A percentile compares a stretch with the other conserved stretches of the same genome.
These are phyloP conservation scores for Enteromius unitaeniatus DNA, from an alignment of 2,797 vertebrate species.

Conservation along the genomic window DNA sequence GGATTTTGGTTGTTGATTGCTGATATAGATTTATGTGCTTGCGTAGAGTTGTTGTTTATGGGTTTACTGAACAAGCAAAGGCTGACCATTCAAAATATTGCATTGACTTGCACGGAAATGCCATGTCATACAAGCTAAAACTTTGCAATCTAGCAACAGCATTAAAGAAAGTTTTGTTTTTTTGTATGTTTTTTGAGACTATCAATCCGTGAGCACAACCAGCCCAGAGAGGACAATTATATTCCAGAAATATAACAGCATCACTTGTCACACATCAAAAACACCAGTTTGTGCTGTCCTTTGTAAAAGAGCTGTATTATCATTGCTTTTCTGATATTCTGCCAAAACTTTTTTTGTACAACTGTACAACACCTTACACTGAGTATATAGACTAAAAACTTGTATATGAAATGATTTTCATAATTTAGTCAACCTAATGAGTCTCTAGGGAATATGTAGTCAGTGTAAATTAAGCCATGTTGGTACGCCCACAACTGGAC, in stretches of 20 bases:
- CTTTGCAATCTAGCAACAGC: background rate
- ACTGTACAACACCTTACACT: slow-evolving; percentile 4
- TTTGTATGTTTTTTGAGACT: background rate
- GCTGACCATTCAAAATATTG: background rate
- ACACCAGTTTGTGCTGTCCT: background rate
- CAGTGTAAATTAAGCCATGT: slow-evolving; percentile 5
- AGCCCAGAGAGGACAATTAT: slow-evolving; percentile 1
- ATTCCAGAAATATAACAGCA: background rate
- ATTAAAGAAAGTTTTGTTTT: background rate
- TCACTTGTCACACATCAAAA: background rate
- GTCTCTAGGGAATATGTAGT: background rate
- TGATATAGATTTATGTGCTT: background rate
- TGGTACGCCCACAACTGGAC: slow-evolving; percentile 1
- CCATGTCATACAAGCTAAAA: background rate
- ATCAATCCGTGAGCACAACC: slow-evolving; percentile 40
- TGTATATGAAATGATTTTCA: slow-evolving; percentile 41
- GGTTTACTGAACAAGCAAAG: background rate
- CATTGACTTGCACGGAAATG: background rate
- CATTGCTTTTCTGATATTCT: slow-evolving; percentile 9
- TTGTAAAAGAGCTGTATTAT: slow-evolving; percentile 30
- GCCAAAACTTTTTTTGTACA: background rate
- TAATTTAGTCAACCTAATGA: slow-evolving; percentile 2
- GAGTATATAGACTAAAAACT: slow-evolving; percentile 37
- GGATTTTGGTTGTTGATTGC: background rate
- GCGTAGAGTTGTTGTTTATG: background rate